These are phyloP conservation scores for Zygaena filipendulae DNA, from an alignment of 2,888 invertebrate species.

Conservation along the genomic window DNA sequence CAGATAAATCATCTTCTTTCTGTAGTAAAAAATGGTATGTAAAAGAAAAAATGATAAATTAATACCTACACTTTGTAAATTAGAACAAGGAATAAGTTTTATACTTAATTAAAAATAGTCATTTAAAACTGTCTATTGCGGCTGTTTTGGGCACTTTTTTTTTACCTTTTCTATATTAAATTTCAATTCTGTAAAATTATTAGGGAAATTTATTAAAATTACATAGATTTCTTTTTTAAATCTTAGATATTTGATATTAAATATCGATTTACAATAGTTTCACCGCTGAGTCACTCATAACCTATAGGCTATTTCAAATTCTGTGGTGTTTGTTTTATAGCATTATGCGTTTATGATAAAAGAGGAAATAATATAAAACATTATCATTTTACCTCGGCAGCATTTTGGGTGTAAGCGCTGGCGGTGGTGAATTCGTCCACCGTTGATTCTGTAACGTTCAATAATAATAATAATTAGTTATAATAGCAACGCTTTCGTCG, in stretches of 20 bases:
- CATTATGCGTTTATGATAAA: no score
- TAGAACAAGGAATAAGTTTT: not conserved
- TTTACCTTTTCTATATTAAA: constrained; percentile 3
- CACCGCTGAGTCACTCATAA: no score
- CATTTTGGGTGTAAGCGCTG: constrained; percentile 58
- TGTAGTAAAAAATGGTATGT: constrained; percentile 19
- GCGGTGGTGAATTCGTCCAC: constrained; percentile 66
- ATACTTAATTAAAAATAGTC: no score
- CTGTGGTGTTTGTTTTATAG: no score
- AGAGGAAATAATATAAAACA: no score
- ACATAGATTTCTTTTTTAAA: not conserved
- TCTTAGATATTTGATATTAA: not conserved
- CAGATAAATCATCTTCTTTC: constrained; percentile 50
- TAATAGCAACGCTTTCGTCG: no score
- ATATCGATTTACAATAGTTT: no score
- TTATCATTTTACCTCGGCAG: constrained; percentile 45
- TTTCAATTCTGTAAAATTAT: no score
- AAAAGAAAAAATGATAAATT: constrained; percentile 2
- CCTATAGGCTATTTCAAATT: no score
- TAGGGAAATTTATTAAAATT: no score
- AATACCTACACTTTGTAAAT: no score
- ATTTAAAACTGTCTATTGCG: no score
- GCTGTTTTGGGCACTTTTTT: not conserved
- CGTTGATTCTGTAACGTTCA: constrained; percentile 43
- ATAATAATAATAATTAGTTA: constrained; percentile 2